Conservation (phyloP, 2,797 vertebrate genomes). For the Lepus townsendii region DNA sequence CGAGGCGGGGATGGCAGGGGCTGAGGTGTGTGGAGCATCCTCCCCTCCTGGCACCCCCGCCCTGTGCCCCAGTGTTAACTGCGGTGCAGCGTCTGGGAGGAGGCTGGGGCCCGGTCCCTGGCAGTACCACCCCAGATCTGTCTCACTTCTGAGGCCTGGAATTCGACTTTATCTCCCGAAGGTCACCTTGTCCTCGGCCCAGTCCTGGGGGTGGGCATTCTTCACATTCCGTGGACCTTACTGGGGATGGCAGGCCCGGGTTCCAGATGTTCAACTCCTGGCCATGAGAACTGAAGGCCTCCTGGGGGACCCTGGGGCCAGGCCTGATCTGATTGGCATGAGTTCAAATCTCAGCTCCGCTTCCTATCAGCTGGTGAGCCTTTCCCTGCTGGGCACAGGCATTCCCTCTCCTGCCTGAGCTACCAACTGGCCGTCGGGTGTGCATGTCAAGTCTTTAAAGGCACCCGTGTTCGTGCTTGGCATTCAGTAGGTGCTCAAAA, state of each 20-base stretch:
- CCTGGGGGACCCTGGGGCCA: not conserved
- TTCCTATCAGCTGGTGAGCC: not conserved
- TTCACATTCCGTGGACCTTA: slow-evolving; percentile 72
- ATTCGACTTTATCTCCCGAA: slow-evolving; percentile 81
- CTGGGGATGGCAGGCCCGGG: slow-evolving; percentile 8
- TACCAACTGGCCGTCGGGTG: not conserved
- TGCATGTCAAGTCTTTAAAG: not conserved
- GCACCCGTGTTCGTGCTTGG: not conserved
- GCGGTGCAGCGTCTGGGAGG: not conserved
- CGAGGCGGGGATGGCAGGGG: not conserved
- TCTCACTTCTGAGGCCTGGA: slow-evolving; percentile 60
- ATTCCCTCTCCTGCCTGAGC: not conserved
- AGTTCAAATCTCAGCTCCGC: not conserved
- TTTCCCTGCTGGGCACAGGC: not conserved
- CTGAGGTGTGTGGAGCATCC: not conserved
- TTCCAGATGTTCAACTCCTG: slow-evolving; percentile 9
- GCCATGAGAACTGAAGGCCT: not conserved
- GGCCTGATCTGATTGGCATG: not conserved
- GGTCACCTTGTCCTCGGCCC: slow-evolving; percentile 78
- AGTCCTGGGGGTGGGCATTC: slow-evolving; percentile 77
- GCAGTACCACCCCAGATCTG: slow-evolving; percentile 63
- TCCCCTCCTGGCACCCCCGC: not conserved
- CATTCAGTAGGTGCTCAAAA: not conserved
- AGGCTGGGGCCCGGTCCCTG: not conserved
- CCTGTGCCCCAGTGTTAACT: not conserved